Conservation (phyloP, 2,113 vertebrate species). For the Cyanoderma ruficeps region DNA sequence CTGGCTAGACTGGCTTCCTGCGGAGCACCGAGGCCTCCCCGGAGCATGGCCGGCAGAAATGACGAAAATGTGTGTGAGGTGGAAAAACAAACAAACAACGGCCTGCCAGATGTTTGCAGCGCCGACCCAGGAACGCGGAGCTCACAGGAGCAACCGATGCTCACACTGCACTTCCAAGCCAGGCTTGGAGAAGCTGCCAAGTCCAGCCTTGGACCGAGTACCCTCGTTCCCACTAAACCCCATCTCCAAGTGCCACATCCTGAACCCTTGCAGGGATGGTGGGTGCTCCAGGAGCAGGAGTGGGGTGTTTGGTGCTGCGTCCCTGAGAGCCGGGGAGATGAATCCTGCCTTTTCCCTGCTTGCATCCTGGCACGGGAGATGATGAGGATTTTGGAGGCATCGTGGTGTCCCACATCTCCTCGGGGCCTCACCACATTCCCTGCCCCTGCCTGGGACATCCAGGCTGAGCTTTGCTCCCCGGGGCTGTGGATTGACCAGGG, state of each 20-base stretch:
- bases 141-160: not conserved
- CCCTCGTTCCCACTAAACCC: rapidly evolving
- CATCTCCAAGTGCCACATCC: not conserved
- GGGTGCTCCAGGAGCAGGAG: not conserved
- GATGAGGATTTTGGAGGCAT: not conserved
- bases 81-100: not conserved
- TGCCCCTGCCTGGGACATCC: not conserved
- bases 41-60: constrained; percentile 10
- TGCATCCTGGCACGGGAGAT: not conserved
- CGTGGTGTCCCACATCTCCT: not conserved
- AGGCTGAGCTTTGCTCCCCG: not conserved
- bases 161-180: not conserved
- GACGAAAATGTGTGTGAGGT: not conserved
- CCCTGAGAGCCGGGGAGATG: not conserved
- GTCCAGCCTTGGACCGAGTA: rapidly evolving
- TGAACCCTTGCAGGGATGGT: rapidly evolving
- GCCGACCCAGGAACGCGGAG: not conserved
- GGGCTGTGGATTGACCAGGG: not conserved
- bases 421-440: rapidly evolving
- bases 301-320: not conserved
- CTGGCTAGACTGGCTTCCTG: constrained; percentile 76
- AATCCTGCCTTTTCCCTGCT: not conserved
- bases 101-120: not conserved
- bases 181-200: not conserved
- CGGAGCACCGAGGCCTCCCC: constrained; percentile 4